Evolutionary conservation across 2,113 vertebrate genomes (phyloP), one percentile per base, ranked within the genome.

Genomic region (Elgaria multicarinata): DNA sequence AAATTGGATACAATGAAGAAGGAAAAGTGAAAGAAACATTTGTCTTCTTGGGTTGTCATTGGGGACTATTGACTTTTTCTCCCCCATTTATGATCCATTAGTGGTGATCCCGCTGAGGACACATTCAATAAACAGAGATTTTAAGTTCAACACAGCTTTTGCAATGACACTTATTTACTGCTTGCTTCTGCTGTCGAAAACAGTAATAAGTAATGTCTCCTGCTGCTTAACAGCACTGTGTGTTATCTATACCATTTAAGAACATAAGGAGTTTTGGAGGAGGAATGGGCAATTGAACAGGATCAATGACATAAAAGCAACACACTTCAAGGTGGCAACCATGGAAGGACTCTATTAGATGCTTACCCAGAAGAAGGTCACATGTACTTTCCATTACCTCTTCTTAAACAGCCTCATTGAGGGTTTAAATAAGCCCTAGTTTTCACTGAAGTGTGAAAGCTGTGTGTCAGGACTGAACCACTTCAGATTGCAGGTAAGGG

Each of bases 271-370:
- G 36, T 58, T 74, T 88, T 55, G 53, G 13, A 12, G 69, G n/a
- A 44, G 53, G 42, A 83, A 83, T 89, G 39, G 31, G 71, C 26
- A 80, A 28, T 0, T 46, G 66, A 88, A 58, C 31, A 66, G 53
- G 75, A 62, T 86, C 55, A 44, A 67, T 90, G 26, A 39, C 46
- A 89, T 92, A 87, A 90, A 92, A 89, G 83, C 72, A 85, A 85
- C 20, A 24, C 33, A 90, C 28, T 85, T 87, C 80, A 89, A 91
- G 36, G 62, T 13, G 85, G 13, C 69, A 77, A 76, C 72, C 44
- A 86, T 7, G 67, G n/a, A 66, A 64, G 66, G 80, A 69, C 9
- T 16, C 80, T 42, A 71, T 53, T 86, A 91, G 89, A 89, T 58
- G 91, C 10, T 91, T 85, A 55, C 1, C 9, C n/a, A 88, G 55